These are phyloP conservation scores for Epinephelus coioides DNA, from an alignment of 2,797 vertebrate genomes.

Conservation along the genomic window DNA sequence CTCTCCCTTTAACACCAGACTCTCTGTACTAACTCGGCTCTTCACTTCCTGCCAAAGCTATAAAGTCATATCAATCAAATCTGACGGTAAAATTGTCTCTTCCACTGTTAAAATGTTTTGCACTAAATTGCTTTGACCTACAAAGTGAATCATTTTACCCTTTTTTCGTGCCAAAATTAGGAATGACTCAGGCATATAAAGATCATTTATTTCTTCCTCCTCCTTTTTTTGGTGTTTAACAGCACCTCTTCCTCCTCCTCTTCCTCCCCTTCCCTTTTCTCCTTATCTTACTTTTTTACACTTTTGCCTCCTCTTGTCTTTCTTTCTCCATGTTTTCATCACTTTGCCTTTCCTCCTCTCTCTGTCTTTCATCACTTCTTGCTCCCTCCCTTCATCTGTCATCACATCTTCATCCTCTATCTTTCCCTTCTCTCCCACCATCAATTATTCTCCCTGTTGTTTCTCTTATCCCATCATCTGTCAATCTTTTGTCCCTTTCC, in stretches of 20 bases:
- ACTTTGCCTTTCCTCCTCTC: not conserved
- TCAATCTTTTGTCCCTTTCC: not conserved
- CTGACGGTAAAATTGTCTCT: conserved; percentile 48
- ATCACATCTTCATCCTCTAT: not conserved
- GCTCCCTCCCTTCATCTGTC: conserved; percentile 5
- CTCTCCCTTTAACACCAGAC: conserved; percentile 4
- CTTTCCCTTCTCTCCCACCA: not conserved
- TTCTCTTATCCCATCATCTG: not conserved
- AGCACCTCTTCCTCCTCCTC: conserved; percentile 20
- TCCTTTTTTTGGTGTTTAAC: conserved; percentile 8
- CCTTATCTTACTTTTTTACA: not conserved
- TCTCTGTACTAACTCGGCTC: not conserved
- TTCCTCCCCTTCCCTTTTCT: not conserved
- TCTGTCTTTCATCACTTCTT: no score
- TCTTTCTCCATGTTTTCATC: not conserved
- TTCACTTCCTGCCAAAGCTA: conserved; percentile 35
- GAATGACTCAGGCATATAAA: conserved; percentile 38
- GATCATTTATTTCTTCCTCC: conserved; percentile 28
- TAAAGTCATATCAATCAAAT: conserved; percentile 62
- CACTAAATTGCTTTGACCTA: conserved; percentile 61
- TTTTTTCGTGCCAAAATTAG: conserved; percentile 34
- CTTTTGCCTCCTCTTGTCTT: not conserved
- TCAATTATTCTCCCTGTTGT: conserved; percentile 6
- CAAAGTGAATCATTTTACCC: conserved; percentile 50
- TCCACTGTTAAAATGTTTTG: conserved; percentile 56